Base-by-base conservation (phyloP, 2,888 invertebrate species). In the Leptinotarsa haldemani region DNA sequence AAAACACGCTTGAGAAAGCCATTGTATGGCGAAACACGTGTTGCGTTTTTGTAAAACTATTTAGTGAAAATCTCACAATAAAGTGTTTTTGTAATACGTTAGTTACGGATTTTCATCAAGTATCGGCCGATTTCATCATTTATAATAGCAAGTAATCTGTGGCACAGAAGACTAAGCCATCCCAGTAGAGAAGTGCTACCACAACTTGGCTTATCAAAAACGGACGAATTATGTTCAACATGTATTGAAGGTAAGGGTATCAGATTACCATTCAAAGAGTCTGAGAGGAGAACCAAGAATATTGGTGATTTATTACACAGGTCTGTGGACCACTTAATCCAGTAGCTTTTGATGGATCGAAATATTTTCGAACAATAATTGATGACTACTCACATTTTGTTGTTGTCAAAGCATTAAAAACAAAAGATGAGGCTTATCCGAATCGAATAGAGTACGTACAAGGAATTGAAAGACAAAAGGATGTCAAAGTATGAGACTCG, bases 101-200 rank as follows among this genome's bases (percentile, higher is more conserved):
- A n/a, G n/a, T n/a, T n/a, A n/a, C n/a, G n/a, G n/a, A n/a, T n/a
- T n/a, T n/a, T n/a, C n/a, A n/a, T n/a, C n/a, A n/a, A n/a, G n/a
- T n/a, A n/a, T n/a, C n/a, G n/a, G n/a, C n/a, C n/a, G n/a, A 22
- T 22, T 22, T 3, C 2, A 22, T 22, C 3, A 22, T 22, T 22
- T 2, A 22, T 2, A 25, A 4, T 73, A 25, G 72, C 66, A 56
- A 65, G 52, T 69, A 63, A 74, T 67, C 18, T 74, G 9, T 77
- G 75, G 75, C 74, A 77, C 58, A 69, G 68, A 71, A 71, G 72
- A 65, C 52, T 77, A 58, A 72, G 74, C 16, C 75, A 77, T 75
- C 48, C 63, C 22, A 64, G 30, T 15, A 75, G n/a, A 71, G 70
- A 74, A 53, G 20, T 40, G n/a, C 64, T 71, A 40, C 75, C 15